Conservation (phyloP, 2,888 invertebrate genomes). For the Drosophila prolongata region DNA sequence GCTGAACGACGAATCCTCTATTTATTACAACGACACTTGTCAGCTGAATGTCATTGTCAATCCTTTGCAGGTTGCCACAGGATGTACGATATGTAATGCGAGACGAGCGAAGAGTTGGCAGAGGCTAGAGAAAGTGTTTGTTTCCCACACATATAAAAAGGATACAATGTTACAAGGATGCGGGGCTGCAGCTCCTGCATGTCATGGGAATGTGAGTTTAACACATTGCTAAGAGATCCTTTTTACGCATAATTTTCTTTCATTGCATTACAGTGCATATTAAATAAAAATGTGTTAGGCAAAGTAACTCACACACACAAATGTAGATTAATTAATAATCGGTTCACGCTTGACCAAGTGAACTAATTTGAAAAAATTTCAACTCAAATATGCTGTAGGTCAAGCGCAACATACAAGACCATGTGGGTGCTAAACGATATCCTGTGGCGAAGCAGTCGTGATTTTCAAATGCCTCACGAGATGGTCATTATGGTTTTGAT, state of each 20-base stretch:
- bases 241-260: conserved; percentile 18
- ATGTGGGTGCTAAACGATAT: conserved; percentile 53
- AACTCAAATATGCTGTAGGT: conserved; percentile 39
- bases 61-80: conserved; percentile 75
- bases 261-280: conserved; percentile 57
- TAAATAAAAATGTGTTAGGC: conserved; percentile 19
- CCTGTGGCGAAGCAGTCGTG: conserved; percentile 29
- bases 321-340: conserved; percentile 50
- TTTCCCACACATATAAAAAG: conserved; percentile 64
- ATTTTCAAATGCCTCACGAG: conserved; percentile 60
- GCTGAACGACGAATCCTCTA: conserved; percentile 11
- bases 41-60: conserved; percentile 73
- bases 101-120: conserved; percentile 47
- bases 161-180: conserved; percentile 44
- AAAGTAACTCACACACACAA: background rate
- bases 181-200: conserved; percentile 17
- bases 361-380: conserved; percentile 40
- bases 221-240: conserved; percentile 14
- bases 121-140: conserved; percentile 67
- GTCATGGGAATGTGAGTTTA: conserved; percentile 73
- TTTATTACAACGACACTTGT: conserved; percentile 64
- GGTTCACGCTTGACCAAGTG: conserved; percentile 55
- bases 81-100: conserved; percentile 67
- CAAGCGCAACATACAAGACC: conserved; percentile 60
- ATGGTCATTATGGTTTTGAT: conserved; percentile 54